Conservation (phyloP, 2,113 vertebrate genomes). For the Eubucco bourcierii region DNA sequence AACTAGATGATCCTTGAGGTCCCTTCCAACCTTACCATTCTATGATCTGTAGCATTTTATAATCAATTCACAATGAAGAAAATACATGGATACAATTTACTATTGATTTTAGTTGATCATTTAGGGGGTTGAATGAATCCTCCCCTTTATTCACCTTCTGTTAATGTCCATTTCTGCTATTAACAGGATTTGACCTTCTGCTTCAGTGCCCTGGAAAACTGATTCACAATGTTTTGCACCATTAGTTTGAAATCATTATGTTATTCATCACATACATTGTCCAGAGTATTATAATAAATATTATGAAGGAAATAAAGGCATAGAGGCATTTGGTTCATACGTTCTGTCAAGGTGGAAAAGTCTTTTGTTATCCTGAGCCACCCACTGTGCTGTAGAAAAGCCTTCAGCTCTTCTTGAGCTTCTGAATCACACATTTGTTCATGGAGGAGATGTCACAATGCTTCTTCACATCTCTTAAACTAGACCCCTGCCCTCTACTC, state of each 20-base stretch:
- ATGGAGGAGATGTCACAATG: background rate
- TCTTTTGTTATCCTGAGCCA: background rate
- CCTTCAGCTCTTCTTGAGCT: background rate
- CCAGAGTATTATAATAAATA: background rate
- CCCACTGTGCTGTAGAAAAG: background rate
- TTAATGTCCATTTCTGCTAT: slow-evolving; percentile 11
- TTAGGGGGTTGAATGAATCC: background rate
- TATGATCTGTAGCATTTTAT: background rate
- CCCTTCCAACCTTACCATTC: too few species aligned
- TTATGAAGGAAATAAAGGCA: background rate
- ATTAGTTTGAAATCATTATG: background rate
- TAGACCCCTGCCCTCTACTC: background rate
- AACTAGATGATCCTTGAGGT: too few species aligned
- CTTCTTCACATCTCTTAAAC: background rate
- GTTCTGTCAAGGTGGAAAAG: background rate
- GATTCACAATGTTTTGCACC: background rate
- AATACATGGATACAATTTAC: background rate
- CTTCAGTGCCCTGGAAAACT: background rate
- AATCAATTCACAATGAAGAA: background rate
- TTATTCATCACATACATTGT: background rate
- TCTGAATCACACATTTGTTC: background rate
- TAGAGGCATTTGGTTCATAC: background rate
- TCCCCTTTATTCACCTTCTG: background rate
- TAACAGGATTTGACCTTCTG: slow-evolving; percentile 12
- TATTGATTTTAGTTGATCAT: slow-evolving; percentile 6